Conservation (phyloP, 2,113 vertebrate genomes). For the Tetrao urogallus region DNA sequence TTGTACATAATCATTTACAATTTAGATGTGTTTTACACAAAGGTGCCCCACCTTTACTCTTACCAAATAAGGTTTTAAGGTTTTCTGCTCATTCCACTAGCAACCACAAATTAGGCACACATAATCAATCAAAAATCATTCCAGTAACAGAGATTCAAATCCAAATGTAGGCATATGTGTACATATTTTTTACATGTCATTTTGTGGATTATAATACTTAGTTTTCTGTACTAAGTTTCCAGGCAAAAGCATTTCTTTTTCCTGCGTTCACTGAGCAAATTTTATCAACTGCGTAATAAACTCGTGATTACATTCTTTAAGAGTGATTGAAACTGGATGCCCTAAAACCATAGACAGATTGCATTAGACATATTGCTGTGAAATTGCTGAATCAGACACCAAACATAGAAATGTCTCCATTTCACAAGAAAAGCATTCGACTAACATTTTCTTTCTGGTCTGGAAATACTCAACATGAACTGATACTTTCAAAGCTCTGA, state of each 20-base stretch:
- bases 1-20: background rate
- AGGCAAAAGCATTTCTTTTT: background rate
- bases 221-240: background rate
- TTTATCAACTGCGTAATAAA: background rate
- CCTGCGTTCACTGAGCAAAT: background rate
- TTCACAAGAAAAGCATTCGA: background rate
- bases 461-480: background rate
- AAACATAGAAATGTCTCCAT: background rate
- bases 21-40: background rate
- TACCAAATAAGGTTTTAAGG: background rate
- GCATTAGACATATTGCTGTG: constrained; percentile 1
- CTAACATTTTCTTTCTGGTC: constrained; percentile 9
- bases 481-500: background rate
- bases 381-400: constrained; percentile 34
- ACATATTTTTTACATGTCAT: fast-evolving
- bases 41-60: background rate
- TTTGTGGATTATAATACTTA: background rate
- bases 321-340: constrained; percentile 9
- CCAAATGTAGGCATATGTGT: background rate
- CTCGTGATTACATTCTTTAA: background rate
- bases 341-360: constrained; percentile 5
- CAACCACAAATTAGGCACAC: background rate
- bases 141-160: background rate
- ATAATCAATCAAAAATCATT: background rate
- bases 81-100: background rate